Base-by-base conservation (phyloP, 2,797 vertebrate species). In the Acanthiza pusilla region DNA sequence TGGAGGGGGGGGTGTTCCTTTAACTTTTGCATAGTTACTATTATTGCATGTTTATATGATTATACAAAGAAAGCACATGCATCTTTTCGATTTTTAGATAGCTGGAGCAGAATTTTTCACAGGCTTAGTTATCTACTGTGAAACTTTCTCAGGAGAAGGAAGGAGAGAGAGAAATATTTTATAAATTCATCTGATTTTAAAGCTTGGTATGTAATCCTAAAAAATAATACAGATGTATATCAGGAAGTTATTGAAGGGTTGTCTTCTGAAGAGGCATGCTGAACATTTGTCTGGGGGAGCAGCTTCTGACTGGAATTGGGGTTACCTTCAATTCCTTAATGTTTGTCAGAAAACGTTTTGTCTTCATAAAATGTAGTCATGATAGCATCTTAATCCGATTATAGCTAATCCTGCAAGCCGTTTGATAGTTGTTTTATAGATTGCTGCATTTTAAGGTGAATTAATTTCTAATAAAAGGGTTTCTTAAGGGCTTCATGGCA, bases 381-480 rank as follows among this genome's bases (percentile, higher is more conserved):
- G 42, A 16, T 82, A 68, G 34, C 34, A 45, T 94, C 67, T 91
- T 95, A 92, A 91, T 38, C 34, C 45, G 76, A 43, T 88, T 71
- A 74, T 9, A 68, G 66, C 38, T 80, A 71, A 80, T 88, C 45
- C 54, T 89, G 73, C 26, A 32, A 89, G 58, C 23, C 27, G 74
- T 89, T 92, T 88, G 43, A 11, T 77, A 68, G 68, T 50, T 88
- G 65, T 1, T 80, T 93, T 91, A 84, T 89, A 94, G 72, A 77
- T 65, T 91, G 34, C 42, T 85, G 47, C 32, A 36, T 95, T 89
- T 91, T 85, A 90, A 93, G 61, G 50, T 94, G 66, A 95, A 91
- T 90, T 94, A 88, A 85, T 96, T 91, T 89, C 87, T 77, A 88
- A 78, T 89, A 85, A 83, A 92, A 89, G 68, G 26, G 0, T 2